Conservation (phyloP, 2,888 invertebrate species). For the Rotaria macrura region DNA sequence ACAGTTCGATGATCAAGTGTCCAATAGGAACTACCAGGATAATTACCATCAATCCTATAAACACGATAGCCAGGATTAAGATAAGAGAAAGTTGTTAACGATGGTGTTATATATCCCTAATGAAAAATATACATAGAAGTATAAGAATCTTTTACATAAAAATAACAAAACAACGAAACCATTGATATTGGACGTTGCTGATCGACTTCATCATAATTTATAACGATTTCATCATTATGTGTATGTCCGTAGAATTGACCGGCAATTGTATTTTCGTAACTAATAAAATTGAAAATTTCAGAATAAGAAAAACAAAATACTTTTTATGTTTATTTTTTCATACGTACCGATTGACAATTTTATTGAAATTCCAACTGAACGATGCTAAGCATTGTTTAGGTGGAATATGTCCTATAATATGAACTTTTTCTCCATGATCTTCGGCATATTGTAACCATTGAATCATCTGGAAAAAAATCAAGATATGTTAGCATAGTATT, state of each 20-base stretch:
- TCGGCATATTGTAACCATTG: constrained; percentile 58
- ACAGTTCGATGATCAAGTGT: constrained; percentile 30
- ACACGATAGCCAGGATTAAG: constrained; percentile 84
- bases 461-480: not conserved
- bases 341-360: constrained; percentile 43
- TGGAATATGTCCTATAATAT: constrained; percentile 72
- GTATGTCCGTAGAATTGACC: constrained; percentile 81
- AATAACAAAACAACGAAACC: not conserved
- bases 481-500: not conserved
- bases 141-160: constrained; percentile 48
- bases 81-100: constrained; percentile 62
- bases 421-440: constrained; percentile 55
- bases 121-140: constrained; percentile 49
- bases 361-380: constrained; percentile 70
- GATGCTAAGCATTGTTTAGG: constrained; percentile 62
- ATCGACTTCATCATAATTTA: constrained; percentile 51
- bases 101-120: constrained; percentile 71
- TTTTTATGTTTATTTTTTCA: too few relatives aligned
- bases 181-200: constrained; percentile 22
- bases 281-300: not conserved
- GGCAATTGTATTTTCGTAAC: constrained; percentile 55
- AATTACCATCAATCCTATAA: constrained; percentile 81
- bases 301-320: not conserved
- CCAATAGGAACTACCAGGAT: constrained; percentile 19
- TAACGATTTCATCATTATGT: constrained; percentile 81